A percentile compares a stretch with the other conserved stretches of the same genome.
Conservation (phyloP, 2,113 vertebrate species). For the Acrocephalus arundinaceus region DNA sequence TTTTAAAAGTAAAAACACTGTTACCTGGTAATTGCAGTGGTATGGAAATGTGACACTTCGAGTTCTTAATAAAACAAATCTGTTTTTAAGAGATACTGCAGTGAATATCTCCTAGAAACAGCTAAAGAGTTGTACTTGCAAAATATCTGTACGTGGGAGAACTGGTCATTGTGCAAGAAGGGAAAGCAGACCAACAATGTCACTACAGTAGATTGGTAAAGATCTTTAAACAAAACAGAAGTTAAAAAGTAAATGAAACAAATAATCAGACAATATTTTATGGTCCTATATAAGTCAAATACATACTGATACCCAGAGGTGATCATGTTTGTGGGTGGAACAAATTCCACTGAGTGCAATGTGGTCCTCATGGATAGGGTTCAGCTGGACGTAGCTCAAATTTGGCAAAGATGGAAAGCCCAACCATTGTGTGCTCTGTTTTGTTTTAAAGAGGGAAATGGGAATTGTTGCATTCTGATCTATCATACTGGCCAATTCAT, state of each 20-base stretch:
- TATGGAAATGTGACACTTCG: not conserved
- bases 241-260: not conserved
- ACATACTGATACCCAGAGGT: not conserved
- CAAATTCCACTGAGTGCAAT: not conserved
- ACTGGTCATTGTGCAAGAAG: not conserved
- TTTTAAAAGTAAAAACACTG: conserved; percentile 35
- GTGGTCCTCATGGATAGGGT: not conserved
- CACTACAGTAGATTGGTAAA: not conserved
- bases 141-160: not conserved
- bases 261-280: not conserved
- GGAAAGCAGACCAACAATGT: not conserved
- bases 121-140: not conserved
- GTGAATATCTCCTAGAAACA: not conserved
- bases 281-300: not conserved
- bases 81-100: not conserved
- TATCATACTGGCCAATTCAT: not conserved
- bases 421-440: not conserved
- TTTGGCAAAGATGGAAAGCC: not conserved
- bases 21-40: conserved; percentile 23
- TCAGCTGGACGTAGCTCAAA: not conserved
- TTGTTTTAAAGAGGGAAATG: not conserved
- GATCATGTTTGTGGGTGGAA: not conserved
- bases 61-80: conserved; percentile 8
- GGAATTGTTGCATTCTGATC: not conserved
- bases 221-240: not conserved